Conservation (phyloP, 2,797 vertebrate genomes). For the Onychomys arenicola region DNA sequence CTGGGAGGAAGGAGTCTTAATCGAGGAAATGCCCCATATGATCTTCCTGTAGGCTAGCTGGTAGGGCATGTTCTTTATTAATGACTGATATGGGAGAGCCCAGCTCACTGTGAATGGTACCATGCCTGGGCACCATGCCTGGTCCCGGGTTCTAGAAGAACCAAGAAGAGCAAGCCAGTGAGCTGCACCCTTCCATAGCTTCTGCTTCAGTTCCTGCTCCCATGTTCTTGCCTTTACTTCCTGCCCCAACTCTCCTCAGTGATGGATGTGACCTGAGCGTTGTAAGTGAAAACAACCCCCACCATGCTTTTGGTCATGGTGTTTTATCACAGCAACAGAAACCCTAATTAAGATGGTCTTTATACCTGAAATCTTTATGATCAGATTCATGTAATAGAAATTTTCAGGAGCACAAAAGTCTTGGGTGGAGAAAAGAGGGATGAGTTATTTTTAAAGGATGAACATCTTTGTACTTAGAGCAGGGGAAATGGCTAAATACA, state of each 20-base stretch:
- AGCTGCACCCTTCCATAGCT: too few relatives aligned
- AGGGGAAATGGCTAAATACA: slow-evolving; percentile 87
- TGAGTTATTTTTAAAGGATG: slow-evolving; percentile 87
- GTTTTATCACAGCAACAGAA: background rate
- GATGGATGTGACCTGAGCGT: too few relatives aligned
- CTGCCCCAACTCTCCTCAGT: too few relatives aligned
- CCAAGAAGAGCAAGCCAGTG: too few relatives aligned
- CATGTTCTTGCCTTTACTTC: too few relatives aligned
- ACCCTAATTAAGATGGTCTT: background rate
- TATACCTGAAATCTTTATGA: slow-evolving; percentile 88
- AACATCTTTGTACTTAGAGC: slow-evolving; percentile 88
- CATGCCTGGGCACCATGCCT: background rate
- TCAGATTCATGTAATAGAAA: slow-evolving; percentile 90
- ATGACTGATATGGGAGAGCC: background rate
- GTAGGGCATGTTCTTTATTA: background rate
- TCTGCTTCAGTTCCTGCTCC: too few relatives aligned
- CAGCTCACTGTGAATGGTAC: background rate
- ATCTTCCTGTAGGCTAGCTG: background rate
- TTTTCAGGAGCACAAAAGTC: slow-evolving; percentile 90
- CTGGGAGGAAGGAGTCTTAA: background rate
- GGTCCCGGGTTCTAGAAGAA: background rate
- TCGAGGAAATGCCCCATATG: background rate
- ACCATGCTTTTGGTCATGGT: too few relatives aligned
- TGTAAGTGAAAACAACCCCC: too few relatives aligned
- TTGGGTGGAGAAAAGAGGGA: slow-evolving; percentile 82